Base-by-base conservation (phyloP, 2,113 vertebrate species). In the Pangasianodon gigas region DNA sequence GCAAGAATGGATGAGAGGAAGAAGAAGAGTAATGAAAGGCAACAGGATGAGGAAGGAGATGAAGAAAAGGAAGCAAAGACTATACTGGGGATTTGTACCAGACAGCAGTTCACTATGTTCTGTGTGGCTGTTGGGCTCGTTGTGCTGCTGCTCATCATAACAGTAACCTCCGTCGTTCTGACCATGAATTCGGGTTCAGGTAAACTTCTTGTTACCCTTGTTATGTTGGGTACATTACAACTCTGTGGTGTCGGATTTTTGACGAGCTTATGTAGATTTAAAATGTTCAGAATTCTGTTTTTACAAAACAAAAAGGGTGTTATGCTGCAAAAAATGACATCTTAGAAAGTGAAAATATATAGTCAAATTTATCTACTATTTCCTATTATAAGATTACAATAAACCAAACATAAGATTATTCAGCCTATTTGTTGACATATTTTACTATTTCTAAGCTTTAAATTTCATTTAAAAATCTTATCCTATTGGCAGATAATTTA, bases 131-230 rank as follows among this genome's bases (percentile, higher is more conserved):
- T 89, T 1, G 88, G 92, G 44, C 82, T 94, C 44, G 26, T 86
- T 51, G 18, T 89, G 26, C 86, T 93, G 52, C 88, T 93, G 48
- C 0, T 91, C 51, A 37, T 91, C 88, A 69, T 92, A 81, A 60
- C 58, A 0, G 71, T 92, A 32, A 77, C 91, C 41, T 87, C 89
- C 8, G 90, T 93, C 13, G 3, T 93, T 69, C 19, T 93, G 29
- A 88, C 75, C 46, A 32, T 10, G 32, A 75, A 67, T 11, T 74
- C 91, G 46, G 88, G 87, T 86, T 89, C 85, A 88, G 48, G 54
- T 29, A 52, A 26, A 56, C 2, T 52, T 82, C 4, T 41, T 13
- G 5, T 58, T 19, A 56, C 0, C 16, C 3, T 37, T 10, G 16
- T 82, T 54, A 56, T 24, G 32, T 84, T 84, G 18, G 9, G 18